Evolutionary conservation across 2,113 vertebrate genomes (phyloP), one percentile per base, ranked within the genome.

Genomic region (Melanotaenia duboulayi): DNA sequence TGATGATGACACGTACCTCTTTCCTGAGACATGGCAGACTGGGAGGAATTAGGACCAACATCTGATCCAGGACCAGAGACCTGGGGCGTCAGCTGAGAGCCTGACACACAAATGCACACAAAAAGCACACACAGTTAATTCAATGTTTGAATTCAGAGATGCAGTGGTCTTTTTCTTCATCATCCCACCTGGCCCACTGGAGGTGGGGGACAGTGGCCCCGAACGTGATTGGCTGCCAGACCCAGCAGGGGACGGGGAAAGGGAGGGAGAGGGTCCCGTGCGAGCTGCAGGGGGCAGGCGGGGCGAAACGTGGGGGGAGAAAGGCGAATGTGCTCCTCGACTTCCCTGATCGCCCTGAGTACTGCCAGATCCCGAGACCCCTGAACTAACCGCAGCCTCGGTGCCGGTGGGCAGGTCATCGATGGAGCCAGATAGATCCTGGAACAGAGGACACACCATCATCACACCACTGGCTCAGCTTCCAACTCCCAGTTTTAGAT

Each of bases 391-490:
- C 2, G 94, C 93, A 3, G 95, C 96, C 90, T 98, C 97, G 0
- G 96, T 96, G 88, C 97, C 96, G 1, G 95, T 98, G 72, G 96
- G 97, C 70, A 98, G 92, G 88, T 98, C 97, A 0, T 98, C 97
- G 49, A 98, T 97, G 83, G 97, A 97, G 87, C 96, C 96, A 48
- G 97, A 97, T 61, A 98, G 91, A 83, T 98, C 97, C 97, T 98
- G 87, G 16, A 65, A 65, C 17, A 71, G 17, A 71, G 35, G 32
- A 20, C 12, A 16, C 22, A 40, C n/a, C 32, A 7, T 1, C 32
- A 9, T 35, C 32, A 35, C 5, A 35, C 32, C n/a, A n/a, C n/a
- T n/a, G n/a, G 35, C 35, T 37, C 35, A 37, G 7, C 7, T 37
- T 37, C 11, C 11, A 37, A 37, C 35, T 37, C 35, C n/a, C 28